Conservation (phyloP, 2,113 vertebrate genomes). For the human (Homo sapiens) region DNA sequence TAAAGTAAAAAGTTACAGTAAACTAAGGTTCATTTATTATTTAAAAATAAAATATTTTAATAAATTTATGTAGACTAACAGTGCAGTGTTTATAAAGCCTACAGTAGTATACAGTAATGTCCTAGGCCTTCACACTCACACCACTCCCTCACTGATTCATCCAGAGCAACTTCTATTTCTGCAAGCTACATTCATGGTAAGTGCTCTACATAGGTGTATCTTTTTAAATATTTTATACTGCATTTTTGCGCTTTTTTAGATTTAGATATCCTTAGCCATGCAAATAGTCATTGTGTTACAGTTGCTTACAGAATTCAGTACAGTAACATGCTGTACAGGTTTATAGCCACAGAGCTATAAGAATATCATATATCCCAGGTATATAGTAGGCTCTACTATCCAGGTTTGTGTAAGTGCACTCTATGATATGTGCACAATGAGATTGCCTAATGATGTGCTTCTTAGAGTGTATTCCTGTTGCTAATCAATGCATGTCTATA, state of each 20-base stretch:
- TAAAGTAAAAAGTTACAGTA: neutral
- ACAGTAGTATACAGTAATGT: neutral
- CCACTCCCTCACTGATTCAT: neutral
- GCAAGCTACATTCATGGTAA: neutral
- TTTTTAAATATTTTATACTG: neutral
- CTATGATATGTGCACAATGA: neutral
- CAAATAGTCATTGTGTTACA: neutral
- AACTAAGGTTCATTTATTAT: neutral
- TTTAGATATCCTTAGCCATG: neutral
- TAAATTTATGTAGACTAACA: neutral
- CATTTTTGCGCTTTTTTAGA: neutral
- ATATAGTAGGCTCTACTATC: neutral
- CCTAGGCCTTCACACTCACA: neutral
- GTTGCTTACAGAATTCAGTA: neutral
- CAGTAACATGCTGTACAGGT: neutral
- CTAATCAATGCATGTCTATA: neutral
- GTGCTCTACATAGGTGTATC: neutral
- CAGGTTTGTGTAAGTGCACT: neutral
- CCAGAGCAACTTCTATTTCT: neutral
- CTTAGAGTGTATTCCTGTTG: neutral
- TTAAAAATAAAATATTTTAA: neutral
- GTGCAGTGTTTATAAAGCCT: neutral
- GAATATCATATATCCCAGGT: neutral
- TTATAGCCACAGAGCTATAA: neutral
- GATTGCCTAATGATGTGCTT: neutral